Conservation (phyloP, 2,888 invertebrate species). For the Enoplolaimus lenunculus region DNA sequence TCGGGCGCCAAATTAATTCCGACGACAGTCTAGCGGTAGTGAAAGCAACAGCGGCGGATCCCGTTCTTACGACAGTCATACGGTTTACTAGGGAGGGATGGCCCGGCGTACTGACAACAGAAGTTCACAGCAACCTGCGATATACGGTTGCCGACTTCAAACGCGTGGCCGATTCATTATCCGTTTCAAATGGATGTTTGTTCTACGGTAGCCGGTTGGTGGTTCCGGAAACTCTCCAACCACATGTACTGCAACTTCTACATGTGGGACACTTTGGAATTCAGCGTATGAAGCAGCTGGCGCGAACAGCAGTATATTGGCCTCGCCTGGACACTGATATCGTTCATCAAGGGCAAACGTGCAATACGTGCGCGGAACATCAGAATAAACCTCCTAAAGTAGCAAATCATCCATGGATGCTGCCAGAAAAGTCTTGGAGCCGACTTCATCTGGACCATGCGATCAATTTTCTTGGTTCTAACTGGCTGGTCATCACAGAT, state of each 20-base stretch:
- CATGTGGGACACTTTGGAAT: conserved; percentile 14
- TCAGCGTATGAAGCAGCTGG: not conserved
- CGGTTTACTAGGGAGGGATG: conserved; percentile 11
- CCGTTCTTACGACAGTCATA: conserved; percentile 1
- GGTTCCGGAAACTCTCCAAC: not conserved
- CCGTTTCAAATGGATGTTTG: conserved; percentile 27
- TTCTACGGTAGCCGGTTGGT: conserved; percentile 17
- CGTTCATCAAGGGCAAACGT: not conserved
- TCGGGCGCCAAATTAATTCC: not conserved
- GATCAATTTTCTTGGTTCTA: conserved; percentile 25
- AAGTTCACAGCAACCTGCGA: not conserved
- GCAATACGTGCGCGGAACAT: conserved; percentile 11
- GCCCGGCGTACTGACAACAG: not conserved
- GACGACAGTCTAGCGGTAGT: not conserved
- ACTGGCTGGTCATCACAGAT: conserved; percentile 17
- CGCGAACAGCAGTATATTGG: not conserved
- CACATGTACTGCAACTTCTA: conserved; percentile 7
- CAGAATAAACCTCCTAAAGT: conserved; percentile 24
- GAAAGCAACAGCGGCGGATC: conserved; percentile 7
- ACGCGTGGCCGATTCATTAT: not conserved
- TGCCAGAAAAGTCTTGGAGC: conserved; percentile 29
- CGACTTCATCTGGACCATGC: conserved; percentile 32
- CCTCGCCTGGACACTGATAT: conserved; percentile 10
- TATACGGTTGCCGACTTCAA: conserved; percentile 6
- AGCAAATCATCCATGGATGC: conserved; percentile 31